phyloP scores from a whole-genome alignment of 2,113 vertebrate species.

The Nannospalax galili region DNA sequence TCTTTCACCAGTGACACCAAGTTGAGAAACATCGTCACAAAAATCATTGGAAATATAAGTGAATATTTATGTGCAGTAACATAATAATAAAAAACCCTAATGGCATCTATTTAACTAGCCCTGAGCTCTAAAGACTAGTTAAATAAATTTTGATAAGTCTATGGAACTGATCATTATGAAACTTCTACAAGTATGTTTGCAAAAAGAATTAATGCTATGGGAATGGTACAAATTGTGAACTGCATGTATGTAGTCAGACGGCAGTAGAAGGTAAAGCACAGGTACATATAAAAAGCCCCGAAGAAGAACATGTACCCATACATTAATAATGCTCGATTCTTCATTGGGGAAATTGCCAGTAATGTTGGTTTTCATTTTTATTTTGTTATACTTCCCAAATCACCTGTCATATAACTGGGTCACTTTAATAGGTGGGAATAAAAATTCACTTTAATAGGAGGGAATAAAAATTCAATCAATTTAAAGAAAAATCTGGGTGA shows the following conservation, averaged over 20 bases:
- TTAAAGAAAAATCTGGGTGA: neutral
- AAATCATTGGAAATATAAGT: neutral
- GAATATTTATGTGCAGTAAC: conserved; percentile 41
- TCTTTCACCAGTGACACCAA: neutral
- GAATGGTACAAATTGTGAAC: neutral
- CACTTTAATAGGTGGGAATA: neutral
- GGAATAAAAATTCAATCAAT: neutral
- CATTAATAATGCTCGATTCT: neutral
- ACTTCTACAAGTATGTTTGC: neutral
- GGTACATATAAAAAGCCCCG: neutral
- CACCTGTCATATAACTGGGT: neutral
- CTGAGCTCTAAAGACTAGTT: neutral
- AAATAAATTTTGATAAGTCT: neutral
- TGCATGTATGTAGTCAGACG: neutral
- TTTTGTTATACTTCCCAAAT: conserved; percentile 3
- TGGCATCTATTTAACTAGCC: neutral
- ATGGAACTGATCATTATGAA: neutral
- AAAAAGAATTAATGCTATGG: conserved; percentile 3
- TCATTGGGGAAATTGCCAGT: neutral
- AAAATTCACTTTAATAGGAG: neutral
- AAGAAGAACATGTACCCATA: neutral
- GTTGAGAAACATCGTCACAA: neutral
- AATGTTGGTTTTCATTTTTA: neutral
- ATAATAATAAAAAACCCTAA: neutral
- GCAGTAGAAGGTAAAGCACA: neutral